Evolutionary conservation across 2,888 invertebrate genomes (phyloP), one percentile per base, ranked within the genome.

Genomic region (Erannis defoliaria): DNA sequence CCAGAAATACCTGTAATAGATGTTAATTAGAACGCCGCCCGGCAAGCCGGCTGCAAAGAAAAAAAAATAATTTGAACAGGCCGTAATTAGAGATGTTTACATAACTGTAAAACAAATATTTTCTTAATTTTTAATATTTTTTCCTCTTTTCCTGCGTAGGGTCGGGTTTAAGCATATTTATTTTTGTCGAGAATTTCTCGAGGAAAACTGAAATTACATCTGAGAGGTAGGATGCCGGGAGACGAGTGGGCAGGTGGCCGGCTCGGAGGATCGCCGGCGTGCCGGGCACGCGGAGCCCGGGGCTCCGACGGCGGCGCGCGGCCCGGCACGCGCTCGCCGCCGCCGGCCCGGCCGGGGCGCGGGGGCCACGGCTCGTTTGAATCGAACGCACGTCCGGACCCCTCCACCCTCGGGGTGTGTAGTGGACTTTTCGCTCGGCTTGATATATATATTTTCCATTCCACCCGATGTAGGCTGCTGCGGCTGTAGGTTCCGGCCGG

Each of bases 71-170:
- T 91, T 91, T 89, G 89, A 89, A 89, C 90, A 89, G 86, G 88
- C 86, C 90, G 91, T 91, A 92, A 93, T 92, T 91, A 93, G 89
- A 93, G 88, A 89, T 91, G 92, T 93, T 93, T 90, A 88, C 90
- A 88, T 86, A 89, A 89, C 87, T 88, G 90, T 89, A 84, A 89
- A 88, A 90, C 89, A 92, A 92, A 92, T 93, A 92, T 93, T 93
- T 93, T 87, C 86, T 85, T 88, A 89, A 90, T 89, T 90, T 90
- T 91, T 82, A 86, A 89, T 86, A 87, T 88, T 88, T 89, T 89
- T 89, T 86, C 85, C 83, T 83, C 82, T 77, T 83, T 80, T 75
- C 64, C 77, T 80, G 77, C 78, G 77, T 76, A 80, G 85, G 86
- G 87, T 88, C 86, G 89, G 88, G 89, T 88, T 91, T 90, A 89